phyloP scores from a whole-genome alignment of 2,113 vertebrate genomes.

The Trogon melanurus region DNA sequence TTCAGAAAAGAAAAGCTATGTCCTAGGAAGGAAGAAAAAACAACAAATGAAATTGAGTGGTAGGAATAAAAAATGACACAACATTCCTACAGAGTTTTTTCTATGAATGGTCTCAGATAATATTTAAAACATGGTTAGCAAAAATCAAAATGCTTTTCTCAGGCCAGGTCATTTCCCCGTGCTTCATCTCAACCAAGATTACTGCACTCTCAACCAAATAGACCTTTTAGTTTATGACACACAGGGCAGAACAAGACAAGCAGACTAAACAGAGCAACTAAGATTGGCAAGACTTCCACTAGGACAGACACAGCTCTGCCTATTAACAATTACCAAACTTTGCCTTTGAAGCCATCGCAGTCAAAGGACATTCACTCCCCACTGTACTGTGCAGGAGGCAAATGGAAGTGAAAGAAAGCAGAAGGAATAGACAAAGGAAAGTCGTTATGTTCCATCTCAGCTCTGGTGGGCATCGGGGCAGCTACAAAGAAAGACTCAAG shows the following conservation, averaged over 20 bases:
- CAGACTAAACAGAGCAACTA: background rate
- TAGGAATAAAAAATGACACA: background rate
- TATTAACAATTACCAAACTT: background rate
- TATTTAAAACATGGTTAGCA: background rate
- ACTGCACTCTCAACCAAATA: background rate
- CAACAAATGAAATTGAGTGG: background rate
- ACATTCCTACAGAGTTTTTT: background rate
- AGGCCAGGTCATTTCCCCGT: background rate
- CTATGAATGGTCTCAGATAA: background rate
- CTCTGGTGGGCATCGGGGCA: background rate
- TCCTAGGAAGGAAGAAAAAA: background rate
- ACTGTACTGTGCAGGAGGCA: rapidly evolving
- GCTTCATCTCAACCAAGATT: background rate
- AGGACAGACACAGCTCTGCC: background rate
- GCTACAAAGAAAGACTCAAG: background rate
- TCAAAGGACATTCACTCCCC: background rate
- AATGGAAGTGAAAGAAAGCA: background rate
- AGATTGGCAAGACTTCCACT: background rate
- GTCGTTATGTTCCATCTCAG: background rate
- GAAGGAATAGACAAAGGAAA: background rate
- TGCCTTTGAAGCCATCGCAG: background rate
- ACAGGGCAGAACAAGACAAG: background rate
- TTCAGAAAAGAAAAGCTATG: background rate
- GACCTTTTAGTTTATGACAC: background rate
- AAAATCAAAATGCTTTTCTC: background rate